A percentile compares a stretch with the other conserved stretches of the same genome.
Conservation (phyloP, 2,888 invertebrate genomes). For the Dichetophora obliterata region DNA sequence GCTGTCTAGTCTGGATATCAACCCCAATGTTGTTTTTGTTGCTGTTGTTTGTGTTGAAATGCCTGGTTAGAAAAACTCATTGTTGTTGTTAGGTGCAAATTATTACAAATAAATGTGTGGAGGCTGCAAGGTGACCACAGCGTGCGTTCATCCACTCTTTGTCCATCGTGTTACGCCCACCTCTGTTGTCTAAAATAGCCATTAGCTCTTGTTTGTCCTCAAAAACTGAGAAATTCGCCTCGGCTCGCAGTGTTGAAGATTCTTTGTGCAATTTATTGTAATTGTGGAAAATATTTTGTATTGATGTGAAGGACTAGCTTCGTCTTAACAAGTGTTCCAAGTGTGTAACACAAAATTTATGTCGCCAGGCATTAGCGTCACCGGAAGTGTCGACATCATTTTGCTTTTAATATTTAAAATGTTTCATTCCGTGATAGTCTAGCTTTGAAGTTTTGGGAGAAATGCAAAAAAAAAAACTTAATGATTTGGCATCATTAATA, state of each 20-base stretch:
- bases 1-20: too few species aligned
- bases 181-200: constrained; percentile 25
- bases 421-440: background rate
- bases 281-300: too few species aligned
- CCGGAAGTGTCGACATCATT: constrained; percentile 35
- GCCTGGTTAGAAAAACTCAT: background rate
- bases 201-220: constrained; percentile 23
- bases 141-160: constrained; percentile 13
- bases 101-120: constrained; percentile 33
- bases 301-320: background rate
- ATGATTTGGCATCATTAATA: too few species aligned
- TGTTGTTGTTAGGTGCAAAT: constrained; percentile 36
- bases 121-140: constrained; percentile 28
- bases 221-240: background rate
- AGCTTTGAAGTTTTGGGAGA: background rate
- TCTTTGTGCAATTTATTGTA: too few species aligned
- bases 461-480: background rate
- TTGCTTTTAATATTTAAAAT: background rate
- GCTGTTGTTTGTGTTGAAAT: background rate
- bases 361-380: constrained; percentile 6
- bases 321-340: background rate
- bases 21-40: background rate
- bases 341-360: background rate
- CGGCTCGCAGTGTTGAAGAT: background rate
- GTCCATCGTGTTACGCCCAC: constrained; percentile 28